Base-by-base conservation (phyloP, 2,888 invertebrate genomes). In the Harpalus rubripes region DNA sequence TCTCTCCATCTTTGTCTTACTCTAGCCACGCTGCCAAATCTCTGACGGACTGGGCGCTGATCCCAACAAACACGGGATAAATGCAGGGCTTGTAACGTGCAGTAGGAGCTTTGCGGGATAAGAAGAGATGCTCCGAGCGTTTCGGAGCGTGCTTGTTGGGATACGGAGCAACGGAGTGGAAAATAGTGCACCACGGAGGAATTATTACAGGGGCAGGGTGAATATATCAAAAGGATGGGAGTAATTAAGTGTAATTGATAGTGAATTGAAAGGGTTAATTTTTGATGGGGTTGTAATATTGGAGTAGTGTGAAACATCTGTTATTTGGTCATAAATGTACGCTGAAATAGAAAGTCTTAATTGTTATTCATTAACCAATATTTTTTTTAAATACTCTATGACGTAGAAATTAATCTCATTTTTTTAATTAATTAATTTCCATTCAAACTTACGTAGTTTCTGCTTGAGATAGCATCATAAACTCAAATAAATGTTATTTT, bases 51-150 rank as follows among this genome's bases (percentile, higher is more conserved):
- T 63, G n/a, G 18, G 22, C 32, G 39, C 68, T 68, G 68, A 68
- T 68, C 68, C 68, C 39, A 39, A 68, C 68, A 68, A 68, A 68
- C 68, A 68, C 68, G 68, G 68, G 68, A 68, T 68, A 74, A 74
- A 74, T 74, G 44, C 74, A 74, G 52, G 52, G 74, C 44, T 72
- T 72, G 72, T 63, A 63, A 59, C 59, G 59, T 59, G 18, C 59
- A 59, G 59, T 18, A 12, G 10, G 63, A 26, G 63, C 63, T 68
- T 68, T 68, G 12, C 68, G 39, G 68, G 26, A 63, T 63, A 26
- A 16, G 59, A 18, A 15, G 22, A 26, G 22, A 26, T 22, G 26
- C 16, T 8, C 7, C 0, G 59, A 59, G 18, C 18, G 18, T 59
- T 63, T 22, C 18, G 18, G 18, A 12, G 22, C 63, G 63, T 63